Evolutionary conservation across 2,888 invertebrate genomes (phyloP), one percentile per base, ranked within the genome.

Genomic region (Glaucopsyche alexis): DNA sequence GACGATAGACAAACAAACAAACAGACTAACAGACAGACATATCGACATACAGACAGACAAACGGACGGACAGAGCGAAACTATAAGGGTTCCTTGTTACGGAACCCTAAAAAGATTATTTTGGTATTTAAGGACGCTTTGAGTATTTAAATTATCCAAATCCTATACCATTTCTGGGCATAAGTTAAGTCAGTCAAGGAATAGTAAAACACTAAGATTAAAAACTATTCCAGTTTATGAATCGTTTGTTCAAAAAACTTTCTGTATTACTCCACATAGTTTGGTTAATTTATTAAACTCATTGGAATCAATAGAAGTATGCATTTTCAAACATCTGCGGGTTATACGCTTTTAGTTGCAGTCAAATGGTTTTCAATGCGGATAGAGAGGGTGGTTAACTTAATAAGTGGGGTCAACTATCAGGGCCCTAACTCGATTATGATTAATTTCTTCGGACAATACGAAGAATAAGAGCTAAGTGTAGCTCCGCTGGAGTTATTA

Each of bases 361-460:
- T 69, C 73, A 73, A 74, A 76, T 74, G 70, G 73, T 73, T 76
- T 73, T 72, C 60, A 71, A 77, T 76, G 73, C 70, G 75, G 74
- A 74, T 71, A 74, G 75, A 65, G 73, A 65, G 74, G 75, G 71
- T 73, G 72, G 77, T 79, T 78, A 77, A 79, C 76, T 78, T 77
- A 77, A 79, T 79, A 77, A 78, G 77, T 74, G 79, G 76, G 77
- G 78, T 77, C 77, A 78, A 78, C 74, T 77, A 76, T 77, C 75
- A 73, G 73, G 73, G 73, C 70, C 40, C 74, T 78, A 76, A 79
- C 75, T 77, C 75, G 75, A 77, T 80, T 78, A 76, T 73, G 71
- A 60, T 67, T 74, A 74, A 77, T 77, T 55, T 78, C 76, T 73
- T 71, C 75, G 65, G 75, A 77, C 73, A 73, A 75, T 77, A 71